These are phyloP conservation scores for Tetropium fuscum DNA, from an alignment of 2,888 invertebrate species.

Conservation along the genomic window DNA sequence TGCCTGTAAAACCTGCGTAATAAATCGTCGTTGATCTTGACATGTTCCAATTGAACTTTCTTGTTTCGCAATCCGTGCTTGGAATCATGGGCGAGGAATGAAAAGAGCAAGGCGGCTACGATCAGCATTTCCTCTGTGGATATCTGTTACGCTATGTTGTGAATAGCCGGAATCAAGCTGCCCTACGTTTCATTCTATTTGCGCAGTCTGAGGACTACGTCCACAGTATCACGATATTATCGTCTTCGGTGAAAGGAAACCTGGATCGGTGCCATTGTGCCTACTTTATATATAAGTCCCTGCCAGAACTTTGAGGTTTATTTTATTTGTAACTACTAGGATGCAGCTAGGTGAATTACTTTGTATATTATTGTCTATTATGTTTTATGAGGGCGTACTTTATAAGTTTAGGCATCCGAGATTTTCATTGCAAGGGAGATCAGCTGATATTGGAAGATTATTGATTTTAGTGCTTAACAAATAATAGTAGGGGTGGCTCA, in stretches of 20 bases:
- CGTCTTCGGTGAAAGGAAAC: constrained; percentile 48
- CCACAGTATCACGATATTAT: constrained; percentile 53
- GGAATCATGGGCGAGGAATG: constrained; percentile 53
- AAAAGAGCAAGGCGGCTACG: constrained; percentile 48
- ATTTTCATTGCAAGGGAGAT: too few species aligned
- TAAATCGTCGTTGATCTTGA: constrained; percentile 54
- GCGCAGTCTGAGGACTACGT: constrained; percentile 53
- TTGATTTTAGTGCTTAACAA: too few species aligned
- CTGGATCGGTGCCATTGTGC: constrained; percentile 27
- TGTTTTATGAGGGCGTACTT: too few species aligned
- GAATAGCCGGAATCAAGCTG: constrained; percentile 53
- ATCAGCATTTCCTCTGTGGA: constrained; percentile 52
- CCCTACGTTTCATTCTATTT: constrained; percentile 52
- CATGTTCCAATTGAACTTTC: constrained; percentile 57
- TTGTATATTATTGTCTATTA: too few species aligned
- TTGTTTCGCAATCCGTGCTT: constrained; percentile 54
- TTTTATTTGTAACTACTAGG: constrained; percentile 45
- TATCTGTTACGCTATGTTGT: constrained; percentile 49
- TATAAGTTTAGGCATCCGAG: too few species aligned
- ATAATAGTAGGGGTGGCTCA: too few species aligned
- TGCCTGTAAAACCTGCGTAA: too few species aligned
- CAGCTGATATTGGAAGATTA: too few species aligned
- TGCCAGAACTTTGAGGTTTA: constrained; percentile 33
- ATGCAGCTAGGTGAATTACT: constrained; percentile 47
- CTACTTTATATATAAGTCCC: constrained; percentile 29